These are phyloP conservation scores for Myxocyprinus asiaticus DNA, from an alignment of 2,113 vertebrate genomes.

Conservation along the genomic window DNA sequence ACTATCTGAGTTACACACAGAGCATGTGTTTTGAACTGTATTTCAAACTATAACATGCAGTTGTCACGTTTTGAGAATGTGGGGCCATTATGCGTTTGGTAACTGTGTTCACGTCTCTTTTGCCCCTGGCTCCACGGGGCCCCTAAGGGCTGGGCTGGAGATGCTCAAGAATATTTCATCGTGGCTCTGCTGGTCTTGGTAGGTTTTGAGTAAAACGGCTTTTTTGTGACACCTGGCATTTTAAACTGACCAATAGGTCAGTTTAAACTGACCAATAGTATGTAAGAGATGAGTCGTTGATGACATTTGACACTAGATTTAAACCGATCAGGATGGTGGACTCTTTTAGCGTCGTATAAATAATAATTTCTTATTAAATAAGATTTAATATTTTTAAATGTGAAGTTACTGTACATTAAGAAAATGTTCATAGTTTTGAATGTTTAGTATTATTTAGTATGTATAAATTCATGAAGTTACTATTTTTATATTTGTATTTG, in stretches of 20 bases:
- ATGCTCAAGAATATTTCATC: conserved; percentile 27
- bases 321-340: not conserved
- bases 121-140: conserved; percentile 17
- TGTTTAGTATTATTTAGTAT: no score
- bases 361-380: not conserved
- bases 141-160: conserved; percentile 36
- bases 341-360: not conserved
- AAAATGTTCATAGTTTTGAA: no score
- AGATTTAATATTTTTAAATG: no score
- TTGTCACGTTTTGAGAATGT: conserved; percentile 7
- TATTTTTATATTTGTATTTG: no score
- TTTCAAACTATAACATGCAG: not conserved
- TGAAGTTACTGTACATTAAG: no score
- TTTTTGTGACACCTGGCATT: conserved; percentile 42
- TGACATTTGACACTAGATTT: conserved; percentile 37
- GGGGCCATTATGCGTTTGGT: not conserved
- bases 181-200: conserved; percentile 48
- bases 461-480: no score
- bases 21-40: conserved; percentile 22
- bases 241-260: conserved; percentile 26
- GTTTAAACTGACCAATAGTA: conserved; percentile 33
- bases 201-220: conserved; percentile 43
- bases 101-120: conserved; percentile 8
- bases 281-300: not conserved
- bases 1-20: not conserved